A percentile compares a stretch with the other conserved stretches of the same genome.
These are phyloP conservation scores for Rhinoderma darwinii DNA, from an alignment of 2,113 vertebrate genomes.

Conservation along the genomic window DNA sequence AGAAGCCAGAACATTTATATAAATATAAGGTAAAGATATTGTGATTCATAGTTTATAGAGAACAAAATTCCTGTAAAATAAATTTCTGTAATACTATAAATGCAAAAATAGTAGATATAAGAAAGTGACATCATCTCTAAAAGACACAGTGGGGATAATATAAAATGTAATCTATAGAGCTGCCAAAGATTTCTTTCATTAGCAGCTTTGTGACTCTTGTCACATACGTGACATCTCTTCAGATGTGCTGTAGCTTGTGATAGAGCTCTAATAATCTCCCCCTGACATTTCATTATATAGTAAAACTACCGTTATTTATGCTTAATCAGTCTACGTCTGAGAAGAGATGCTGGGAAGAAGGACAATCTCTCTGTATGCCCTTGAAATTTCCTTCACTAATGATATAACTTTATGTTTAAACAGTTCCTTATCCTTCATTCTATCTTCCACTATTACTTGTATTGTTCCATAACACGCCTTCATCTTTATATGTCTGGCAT, in stretches of 20 bases:
- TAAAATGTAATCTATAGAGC: not conserved
- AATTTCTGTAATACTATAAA: not conserved
- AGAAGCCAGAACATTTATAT: too few species aligned
- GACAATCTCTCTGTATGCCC: not conserved
- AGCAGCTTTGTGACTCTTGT: not conserved
- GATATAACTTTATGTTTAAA: not conserved
- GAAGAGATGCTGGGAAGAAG: not conserved
- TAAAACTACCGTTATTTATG: not conserved
- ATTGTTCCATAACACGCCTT: not conserved
- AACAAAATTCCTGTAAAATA: too few species aligned
- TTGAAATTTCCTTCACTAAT: slow-evolving; percentile 6
- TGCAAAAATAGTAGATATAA: not conserved
- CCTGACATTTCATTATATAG: slow-evolving; percentile 20
- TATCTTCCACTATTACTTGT: not conserved
- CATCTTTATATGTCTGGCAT: not conserved
- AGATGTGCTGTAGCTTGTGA: not conserved
- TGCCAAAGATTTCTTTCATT: not conserved
- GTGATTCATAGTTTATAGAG: too few species aligned
- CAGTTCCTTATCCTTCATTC: not conserved
- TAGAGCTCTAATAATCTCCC: slow-evolving; percentile 3
- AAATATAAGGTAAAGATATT: too few species aligned
- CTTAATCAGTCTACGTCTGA: slow-evolving; percentile 1
- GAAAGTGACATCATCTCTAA: not conserved
- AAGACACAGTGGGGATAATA: not conserved
- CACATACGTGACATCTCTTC: not conserved